phyloP scores from a whole-genome alignment of 2,888 invertebrate species.

The Argyresthia albistria region DNA sequence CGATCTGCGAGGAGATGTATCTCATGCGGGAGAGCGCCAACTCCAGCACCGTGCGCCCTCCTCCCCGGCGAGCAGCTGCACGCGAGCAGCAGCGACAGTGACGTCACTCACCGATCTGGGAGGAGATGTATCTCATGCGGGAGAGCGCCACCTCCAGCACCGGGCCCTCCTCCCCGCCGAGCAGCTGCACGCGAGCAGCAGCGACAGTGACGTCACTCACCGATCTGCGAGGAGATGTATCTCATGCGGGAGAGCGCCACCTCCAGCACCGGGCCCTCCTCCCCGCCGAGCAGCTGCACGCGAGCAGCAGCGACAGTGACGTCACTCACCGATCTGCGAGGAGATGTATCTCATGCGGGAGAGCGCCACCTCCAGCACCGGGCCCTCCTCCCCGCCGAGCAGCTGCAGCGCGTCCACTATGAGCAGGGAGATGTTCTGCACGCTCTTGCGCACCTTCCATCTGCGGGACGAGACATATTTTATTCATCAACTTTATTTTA shows the following conservation, averaged over 20 bases:
- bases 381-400: constrained; percentile 91
- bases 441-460: constrained; percentile 99
- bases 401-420: constrained; percentile 97
- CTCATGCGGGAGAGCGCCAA: constrained; percentile 92
- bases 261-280: constrained; percentile 95
- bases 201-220: constrained; percentile 44
- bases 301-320: neutral
- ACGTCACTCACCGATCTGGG: constrained; percentile 94
- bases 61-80: too few species aligned
- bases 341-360: constrained; percentile 96
- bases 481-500: too few species aligned
- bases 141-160: constrained; percentile 95
- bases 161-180: constrained; percentile 93
- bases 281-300: constrained; percentile 76
- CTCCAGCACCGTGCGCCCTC: constrained; percentile 95
- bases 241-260: constrained; percentile 92
- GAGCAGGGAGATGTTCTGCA: constrained; percentile 96
- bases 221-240: constrained; percentile 97
- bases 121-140: constrained; percentile 94
- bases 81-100: too few species aligned
- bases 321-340: constrained; percentile 84
- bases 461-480: constrained; percentile 55
- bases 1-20: constrained; percentile 97
- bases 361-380: constrained; percentile 94
- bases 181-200: constrained; percentile 16